Evolutionary conservation across 2,888 invertebrate genomes (phyloP).

Genomic region (Heteropelma amictum): DNA sequence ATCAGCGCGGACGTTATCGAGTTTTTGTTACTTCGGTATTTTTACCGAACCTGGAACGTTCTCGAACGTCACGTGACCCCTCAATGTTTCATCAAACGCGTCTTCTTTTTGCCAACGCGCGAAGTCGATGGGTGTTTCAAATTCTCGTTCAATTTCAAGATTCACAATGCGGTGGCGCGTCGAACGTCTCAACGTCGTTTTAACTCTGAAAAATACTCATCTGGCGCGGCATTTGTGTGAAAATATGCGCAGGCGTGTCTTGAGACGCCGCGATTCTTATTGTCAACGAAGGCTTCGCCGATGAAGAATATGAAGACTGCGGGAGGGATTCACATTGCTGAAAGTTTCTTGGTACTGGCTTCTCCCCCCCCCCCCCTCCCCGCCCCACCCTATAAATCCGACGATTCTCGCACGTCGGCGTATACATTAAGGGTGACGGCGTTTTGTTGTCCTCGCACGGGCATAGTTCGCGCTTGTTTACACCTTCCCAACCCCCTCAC

Average conservation of each 20-base stretch:
- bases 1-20: no score
- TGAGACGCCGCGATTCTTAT: slow-evolving; percentile 2
- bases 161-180: no score
- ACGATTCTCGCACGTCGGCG: slow-evolving; percentile 6
- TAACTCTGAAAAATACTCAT: neutral
- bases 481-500: neutral
- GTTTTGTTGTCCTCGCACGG: slow-evolving; percentile 12
- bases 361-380: neutral
- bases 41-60: no score
- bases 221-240: no score
- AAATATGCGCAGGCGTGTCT: neutral
- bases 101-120: no score
- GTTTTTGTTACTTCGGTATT: no score
- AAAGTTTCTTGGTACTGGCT: slow-evolving; percentile 5
- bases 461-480: neutral
- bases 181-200: no score
- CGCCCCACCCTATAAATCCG: no score
- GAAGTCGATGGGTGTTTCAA: no score
- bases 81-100: no score
- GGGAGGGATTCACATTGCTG: neutral
- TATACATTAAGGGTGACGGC: slow-evolving; percentile 31
- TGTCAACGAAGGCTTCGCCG: slow-evolving; percentile 6
- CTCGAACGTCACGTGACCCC: no score
- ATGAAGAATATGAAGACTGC: neutral
- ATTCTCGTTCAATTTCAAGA: no score